Base-by-base conservation (phyloP, 2,113 vertebrate species). In the Bufo gargarizans region DNA sequence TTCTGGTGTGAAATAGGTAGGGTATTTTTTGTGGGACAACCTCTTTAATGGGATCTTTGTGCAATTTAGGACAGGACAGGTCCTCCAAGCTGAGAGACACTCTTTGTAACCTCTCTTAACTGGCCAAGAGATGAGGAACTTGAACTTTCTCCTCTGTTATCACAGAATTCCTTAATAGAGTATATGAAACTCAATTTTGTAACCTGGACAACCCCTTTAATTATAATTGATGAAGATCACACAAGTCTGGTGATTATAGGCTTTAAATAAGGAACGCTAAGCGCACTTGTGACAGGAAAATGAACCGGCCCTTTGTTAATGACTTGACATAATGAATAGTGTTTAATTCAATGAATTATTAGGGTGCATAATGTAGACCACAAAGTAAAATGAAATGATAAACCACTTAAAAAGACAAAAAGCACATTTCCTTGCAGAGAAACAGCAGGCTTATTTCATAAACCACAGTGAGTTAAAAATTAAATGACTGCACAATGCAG, bases 401-500 rank as follows among this genome's bases (percentile, higher is more conserved):
- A 47, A 47, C 11, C n/a, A 49, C 71, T 43, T 80, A 58, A 80
- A 59, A 80, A 59, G 12, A 33, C 53, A 50, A 59, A 17, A 20
- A 43, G 55, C 22, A 80, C n/a, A 80, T 80, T 80, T 80, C 19
- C 53, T 80, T 58, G 33, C 55, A 59, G 55, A 43, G 50, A 80
- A 58, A n/a, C 53, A 80, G 77, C 53, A 80, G 53, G 50, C 50
- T 78, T 78, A 22, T 8, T 11, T 13, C 3, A 56, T 55, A 78
- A 55, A 56, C 77, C 77, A 79, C n/a, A 56, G 20, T 16, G 53
- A 79, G 77, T 63, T 82, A 82, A 82, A 82, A 63, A 82, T 45
- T 49, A 53, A 83, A 65, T 65, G 45, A 49, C 63, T 69, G 81
- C 59, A 83, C 81, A 67, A 69, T 83, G 81, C 81, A 83, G 81